Evolutionary conservation across 2,888 invertebrate species (phyloP), one percentile per base, ranked within the genome.

Genomic region (Synergus gifuensis): DNA sequence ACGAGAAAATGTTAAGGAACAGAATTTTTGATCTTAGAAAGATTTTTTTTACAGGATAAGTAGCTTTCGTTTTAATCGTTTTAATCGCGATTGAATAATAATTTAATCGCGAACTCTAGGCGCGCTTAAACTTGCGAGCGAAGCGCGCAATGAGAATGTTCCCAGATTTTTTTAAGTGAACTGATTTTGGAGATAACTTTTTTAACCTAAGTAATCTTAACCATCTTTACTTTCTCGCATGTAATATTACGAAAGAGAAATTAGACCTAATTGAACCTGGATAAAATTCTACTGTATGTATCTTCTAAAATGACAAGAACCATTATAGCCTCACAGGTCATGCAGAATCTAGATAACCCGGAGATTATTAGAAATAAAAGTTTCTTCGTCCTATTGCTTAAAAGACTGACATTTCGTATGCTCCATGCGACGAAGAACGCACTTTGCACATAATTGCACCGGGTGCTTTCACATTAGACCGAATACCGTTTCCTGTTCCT

Each of bases 401-500:
- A 54, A 54, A 36, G 4, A 9, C 49, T 40, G n/a, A n/a, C 54
- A 73, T 73, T 73, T 73, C 28, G 54, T 49, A 54, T 73, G 73
- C 73, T 54, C 16, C 36, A 73, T 54, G 49, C 54, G 54, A 54
- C 46, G 54, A 54, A 73, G 73, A 73, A 73, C 36, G 16, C 54
- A 54, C 54, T 73, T 73, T 49, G n/a, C 28, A 28, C 28, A 73
- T 73, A 73, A 73, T 36, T 73, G 66, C 36, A 28, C 49, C 36
- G 36, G 49, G 36, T 73, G 54, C 73, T 54, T 73, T 73, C 69
- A 73, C 69, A n/a, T 49, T 73, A 69, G 7, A 36, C 8, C 16
- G 16, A 73, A 73, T 73, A 36, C 36, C 49, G n/a, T 54, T 73
- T 73, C 73, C 73, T 54, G 36, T 73, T 73, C 73, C 73, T 73